These are phyloP conservation scores for Xiphophorus hellerii DNA, from an alignment of 2,113 vertebrate species.

Conservation along the genomic window DNA sequence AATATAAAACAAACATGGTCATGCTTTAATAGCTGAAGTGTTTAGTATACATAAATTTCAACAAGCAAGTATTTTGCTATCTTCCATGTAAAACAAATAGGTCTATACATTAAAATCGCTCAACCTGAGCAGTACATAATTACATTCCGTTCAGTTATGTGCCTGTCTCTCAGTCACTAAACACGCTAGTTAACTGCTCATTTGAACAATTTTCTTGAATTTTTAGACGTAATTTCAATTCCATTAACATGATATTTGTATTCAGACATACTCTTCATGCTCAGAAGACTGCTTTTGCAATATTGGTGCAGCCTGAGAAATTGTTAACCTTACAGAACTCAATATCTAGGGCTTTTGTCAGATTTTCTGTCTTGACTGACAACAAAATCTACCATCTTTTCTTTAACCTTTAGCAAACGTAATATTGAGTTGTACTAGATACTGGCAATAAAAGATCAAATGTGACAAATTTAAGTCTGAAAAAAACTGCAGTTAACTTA, in stretches of 20 bases:
- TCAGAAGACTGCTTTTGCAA: not conserved
- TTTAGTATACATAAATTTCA: not conserved
- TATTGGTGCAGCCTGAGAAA: not conserved
- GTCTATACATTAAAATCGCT: not conserved
- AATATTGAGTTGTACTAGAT: too few species aligned
- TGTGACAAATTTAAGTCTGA: too few species aligned
- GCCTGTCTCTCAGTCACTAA: not conserved
- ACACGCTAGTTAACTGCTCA: not conserved
- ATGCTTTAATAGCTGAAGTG: constrained; percentile 5
- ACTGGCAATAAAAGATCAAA: too few species aligned
- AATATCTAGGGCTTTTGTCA: too few species aligned
- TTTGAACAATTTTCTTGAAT: not conserved
- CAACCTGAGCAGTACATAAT: not conserved
- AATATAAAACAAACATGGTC: not conserved
- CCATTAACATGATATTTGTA: not conserved
- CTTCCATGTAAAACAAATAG: not conserved
- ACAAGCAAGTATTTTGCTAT: not conserved
- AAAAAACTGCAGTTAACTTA: too few species aligned
- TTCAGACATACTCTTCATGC: not conserved
- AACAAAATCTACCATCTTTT: too few species aligned
- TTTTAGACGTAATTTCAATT: not conserved
- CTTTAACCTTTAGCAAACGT: too few species aligned
- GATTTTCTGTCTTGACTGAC: too few species aligned
- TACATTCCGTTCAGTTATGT: not conserved
- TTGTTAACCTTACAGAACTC: too few species aligned